These are phyloP conservation scores for Latrodectus hesperus DNA, from an alignment of 2,888 invertebrate species.

Conservation along the genomic window DNA sequence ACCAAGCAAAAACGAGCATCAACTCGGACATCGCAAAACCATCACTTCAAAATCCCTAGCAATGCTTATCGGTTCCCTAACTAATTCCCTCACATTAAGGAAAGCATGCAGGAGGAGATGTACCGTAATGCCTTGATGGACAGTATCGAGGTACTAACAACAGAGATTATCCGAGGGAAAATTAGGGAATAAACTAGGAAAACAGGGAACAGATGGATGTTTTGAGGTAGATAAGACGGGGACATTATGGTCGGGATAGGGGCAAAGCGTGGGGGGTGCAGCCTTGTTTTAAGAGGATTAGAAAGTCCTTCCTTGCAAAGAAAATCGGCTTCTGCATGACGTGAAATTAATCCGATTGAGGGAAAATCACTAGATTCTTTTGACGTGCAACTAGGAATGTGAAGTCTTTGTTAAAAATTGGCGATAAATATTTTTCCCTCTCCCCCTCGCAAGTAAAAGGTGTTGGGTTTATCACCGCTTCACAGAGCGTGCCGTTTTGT, in stretches of 20 bases:
- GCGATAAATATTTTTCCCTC: not conserved
- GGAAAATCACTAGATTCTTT: constrained; percentile 20
- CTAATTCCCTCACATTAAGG: constrained; percentile 35
- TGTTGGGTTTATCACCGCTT: not conserved
- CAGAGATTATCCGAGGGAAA: constrained; percentile 52
- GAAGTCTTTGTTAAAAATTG: constrained; percentile 53
- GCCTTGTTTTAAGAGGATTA: constrained; percentile 55
- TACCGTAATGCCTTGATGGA: constrained; percentile 61
- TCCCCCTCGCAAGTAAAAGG: not conserved
- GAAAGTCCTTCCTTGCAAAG: constrained; percentile 19
- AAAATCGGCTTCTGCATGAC: constrained; percentile 8
- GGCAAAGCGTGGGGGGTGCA: constrained; percentile 15
- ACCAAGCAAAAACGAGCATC: no score
- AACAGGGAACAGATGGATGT: constrained; percentile 58
- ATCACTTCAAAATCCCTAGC: not conserved
- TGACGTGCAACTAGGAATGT: constrained; percentile 18
- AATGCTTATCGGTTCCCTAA: constrained; percentile 25
- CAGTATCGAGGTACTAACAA: constrained; percentile 44
- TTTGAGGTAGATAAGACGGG: constrained; percentile 65
- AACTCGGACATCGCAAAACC: not conserved
- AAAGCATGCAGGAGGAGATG: not conserved
- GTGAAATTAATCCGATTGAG: constrained; percentile 36
- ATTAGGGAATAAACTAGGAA: constrained; percentile 41
- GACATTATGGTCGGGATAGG: constrained; percentile 47
- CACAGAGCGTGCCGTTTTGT: not conserved